Evolutionary conservation across 2,797 vertebrate genomes (phyloP).

Genomic region (Anas bernieri): DNA sequence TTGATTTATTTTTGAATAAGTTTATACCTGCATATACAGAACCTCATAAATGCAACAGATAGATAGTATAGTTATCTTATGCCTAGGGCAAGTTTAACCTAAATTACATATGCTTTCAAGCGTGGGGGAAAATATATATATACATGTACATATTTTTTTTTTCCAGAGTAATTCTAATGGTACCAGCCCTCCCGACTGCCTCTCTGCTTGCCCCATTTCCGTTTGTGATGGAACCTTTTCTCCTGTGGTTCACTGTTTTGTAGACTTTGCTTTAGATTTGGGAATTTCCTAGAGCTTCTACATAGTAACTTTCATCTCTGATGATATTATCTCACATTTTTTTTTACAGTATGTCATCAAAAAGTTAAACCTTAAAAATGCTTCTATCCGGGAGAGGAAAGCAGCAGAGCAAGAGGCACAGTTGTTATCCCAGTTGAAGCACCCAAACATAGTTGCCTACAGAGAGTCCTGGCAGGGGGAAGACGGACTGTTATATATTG

Average conservation of each 20-base stretch:
- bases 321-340: neutral
- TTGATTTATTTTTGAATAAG: neutral
- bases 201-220: neutral
- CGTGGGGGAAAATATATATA: neutral
- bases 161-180: neutral
- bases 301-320: neutral
- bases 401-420: slow-evolving; percentile 96
- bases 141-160: neutral
- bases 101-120: neutral
- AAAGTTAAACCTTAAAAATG: slow-evolving; percentile 91
- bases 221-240: neutral
- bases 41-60: neutral
- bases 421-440: slow-evolving; percentile 90
- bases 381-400: slow-evolving; percentile 87
- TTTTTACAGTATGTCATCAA: slow-evolving; percentile 92
- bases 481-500: slow-evolving; percentile 92
- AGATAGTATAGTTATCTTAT: neutral
- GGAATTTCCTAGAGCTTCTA: neutral
- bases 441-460: slow-evolving; percentile 98
- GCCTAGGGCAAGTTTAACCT: neutral
- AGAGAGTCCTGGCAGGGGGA: slow-evolving; percentile 95
- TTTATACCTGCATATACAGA: neutral
- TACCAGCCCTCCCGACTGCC: neutral
- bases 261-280: neutral
- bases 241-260: neutral